Percentiles rank a stretch among this genome's conserved stretches.
These are phyloP conservation scores for Phodopus roborovskii DNA, from an alignment of 2,113 vertebrate genomes.

Conservation along the genomic window DNA sequence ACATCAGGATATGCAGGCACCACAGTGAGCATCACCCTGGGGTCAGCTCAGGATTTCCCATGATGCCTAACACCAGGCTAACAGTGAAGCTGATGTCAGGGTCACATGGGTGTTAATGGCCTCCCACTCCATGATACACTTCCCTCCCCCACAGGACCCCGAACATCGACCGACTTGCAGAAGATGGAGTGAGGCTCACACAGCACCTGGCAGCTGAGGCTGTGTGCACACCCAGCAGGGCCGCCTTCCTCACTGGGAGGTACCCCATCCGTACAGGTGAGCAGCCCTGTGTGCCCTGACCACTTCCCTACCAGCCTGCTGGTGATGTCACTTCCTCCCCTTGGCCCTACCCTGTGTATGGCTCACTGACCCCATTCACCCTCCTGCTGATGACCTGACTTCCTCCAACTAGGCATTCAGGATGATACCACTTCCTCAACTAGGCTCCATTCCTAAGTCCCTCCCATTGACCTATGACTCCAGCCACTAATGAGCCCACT, in stretches of 20 bases:
- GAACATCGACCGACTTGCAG: conserved; percentile 90
- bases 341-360: neutral
- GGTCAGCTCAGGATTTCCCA: neutral
- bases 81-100: neutral
- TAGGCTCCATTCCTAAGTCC: neutral
- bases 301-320: neutral
- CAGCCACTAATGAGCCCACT: no score
- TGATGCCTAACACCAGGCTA: neutral
- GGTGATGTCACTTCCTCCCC: neutral
- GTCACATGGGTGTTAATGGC: neutral
- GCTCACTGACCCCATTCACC: no score
- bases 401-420: neutral
- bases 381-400: neutral
- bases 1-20: neutral
- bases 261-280: conserved; percentile 92
- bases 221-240: conserved; percentile 92
- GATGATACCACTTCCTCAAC: neutral
- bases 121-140: neutral
- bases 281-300: neutral
- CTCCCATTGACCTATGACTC: no score
- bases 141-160: conserved; percentile 87
- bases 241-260: conserved; percentile 93
- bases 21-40: no score
- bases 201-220: conserved; percentile 92
- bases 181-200: conserved; percentile 91